A percentile compares a stretch with the other conserved stretches of the same genome.
These are phyloP conservation scores for Montipora sp. DNA, from an alignment of 64 coral and sea anemone genomes.

Conservation along the genomic window DNA sequence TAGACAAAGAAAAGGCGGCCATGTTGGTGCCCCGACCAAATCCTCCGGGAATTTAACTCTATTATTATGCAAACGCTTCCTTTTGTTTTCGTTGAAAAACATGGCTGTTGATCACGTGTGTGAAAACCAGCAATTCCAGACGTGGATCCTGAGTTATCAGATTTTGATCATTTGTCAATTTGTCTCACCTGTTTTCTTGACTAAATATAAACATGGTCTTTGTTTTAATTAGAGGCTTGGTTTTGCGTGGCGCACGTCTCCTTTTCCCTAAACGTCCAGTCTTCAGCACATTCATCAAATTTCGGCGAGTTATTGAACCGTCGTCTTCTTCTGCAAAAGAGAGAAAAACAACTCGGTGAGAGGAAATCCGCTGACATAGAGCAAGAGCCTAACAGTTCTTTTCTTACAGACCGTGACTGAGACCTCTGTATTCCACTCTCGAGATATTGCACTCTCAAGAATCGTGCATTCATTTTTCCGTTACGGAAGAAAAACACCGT, in stretches of 20 bases:
- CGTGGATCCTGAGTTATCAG: neutral
- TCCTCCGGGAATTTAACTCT: no score
- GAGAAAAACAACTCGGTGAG: neutral
- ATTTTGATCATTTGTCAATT: neutral
- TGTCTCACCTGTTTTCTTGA: conserved; percentile 85
- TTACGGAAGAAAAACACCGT: no score
- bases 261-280: conserved; percentile 63
- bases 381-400: neutral
- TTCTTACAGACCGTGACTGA: neutral
- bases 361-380: neutral
- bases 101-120: no score
- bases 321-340: conserved; percentile 67
- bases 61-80: no score
- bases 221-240: conserved; percentile 76
- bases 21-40: no score
- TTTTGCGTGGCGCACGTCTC: conserved; percentile 49
- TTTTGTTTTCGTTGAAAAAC: no score
- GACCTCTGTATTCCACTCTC: no score
- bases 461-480: no score
- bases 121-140: no score
- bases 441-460: no score
- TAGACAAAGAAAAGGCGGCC: no score
- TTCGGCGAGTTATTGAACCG: conserved; percentile 58
- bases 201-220: conserved; percentile 87
- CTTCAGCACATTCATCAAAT: conserved; percentile 78